Evolutionary conservation across 2,113 vertebrate species (phyloP).

Genomic region (Hemicordylus capensis): DNA sequence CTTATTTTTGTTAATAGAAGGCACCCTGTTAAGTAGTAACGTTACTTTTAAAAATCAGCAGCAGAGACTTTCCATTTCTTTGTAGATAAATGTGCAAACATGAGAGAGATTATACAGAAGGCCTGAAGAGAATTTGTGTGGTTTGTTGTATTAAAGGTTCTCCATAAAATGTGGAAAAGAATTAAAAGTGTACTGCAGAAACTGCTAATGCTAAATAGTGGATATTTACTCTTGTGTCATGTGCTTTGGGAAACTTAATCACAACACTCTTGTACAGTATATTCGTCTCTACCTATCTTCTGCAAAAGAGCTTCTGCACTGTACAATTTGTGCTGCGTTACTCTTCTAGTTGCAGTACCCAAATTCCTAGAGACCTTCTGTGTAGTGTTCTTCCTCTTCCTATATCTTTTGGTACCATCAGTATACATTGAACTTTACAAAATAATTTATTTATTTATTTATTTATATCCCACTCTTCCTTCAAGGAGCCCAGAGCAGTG

Average conservation of each 20-base stretch:
- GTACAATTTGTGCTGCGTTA: conserved; percentile 4
- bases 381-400: background rate
- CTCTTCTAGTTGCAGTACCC: conserved; percentile 19
- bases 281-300: too few species aligned
- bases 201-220: background rate
- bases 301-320: background rate
- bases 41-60: conserved; percentile 36
- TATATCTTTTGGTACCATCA: background rate
- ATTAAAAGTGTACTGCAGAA: conserved; percentile 14
- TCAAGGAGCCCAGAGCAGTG: too few species aligned
- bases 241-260: conserved; percentile 10
- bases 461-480: too few species aligned
- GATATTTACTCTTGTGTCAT: conserved; percentile 22
- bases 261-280: too few species aligned
- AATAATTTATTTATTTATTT: too few species aligned
- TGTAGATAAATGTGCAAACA: background rate
- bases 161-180: conserved; percentile 45
- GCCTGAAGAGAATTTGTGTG: conserved; percentile 31
- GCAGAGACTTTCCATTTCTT: conserved; percentile 11
- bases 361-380: background rate
- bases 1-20: conserved; percentile 51
- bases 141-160: conserved; percentile 58
- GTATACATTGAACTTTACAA: background rate
- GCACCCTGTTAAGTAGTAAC: conserved; percentile 45
- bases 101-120: background rate